phyloP scores from a whole-genome alignment of 1,140 invertebrate species.

The Drosophila pandora region DNA sequence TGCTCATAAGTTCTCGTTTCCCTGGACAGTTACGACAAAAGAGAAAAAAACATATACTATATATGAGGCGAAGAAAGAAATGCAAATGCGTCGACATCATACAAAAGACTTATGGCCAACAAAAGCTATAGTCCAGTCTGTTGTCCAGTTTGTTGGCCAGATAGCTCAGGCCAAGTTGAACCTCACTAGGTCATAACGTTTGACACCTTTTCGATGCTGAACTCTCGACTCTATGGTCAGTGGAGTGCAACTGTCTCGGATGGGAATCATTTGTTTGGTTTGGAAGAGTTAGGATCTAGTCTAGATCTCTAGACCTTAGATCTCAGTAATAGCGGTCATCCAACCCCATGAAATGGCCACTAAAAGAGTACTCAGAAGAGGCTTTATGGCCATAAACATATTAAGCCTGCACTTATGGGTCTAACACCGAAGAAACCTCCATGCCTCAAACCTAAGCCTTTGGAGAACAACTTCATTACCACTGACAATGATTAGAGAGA shows the following conservation, averaged over 20 bases:
- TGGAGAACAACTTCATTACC: conserved; percentile 45
- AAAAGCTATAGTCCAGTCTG: conserved; percentile 32
- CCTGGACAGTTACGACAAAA: conserved; percentile 18
- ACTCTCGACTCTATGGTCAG: background rate
- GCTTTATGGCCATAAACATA: conserved; percentile 42
- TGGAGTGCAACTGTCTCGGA: background rate
- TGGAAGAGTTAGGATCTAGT: too few species aligned
- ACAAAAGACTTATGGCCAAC: conserved; percentile 41
- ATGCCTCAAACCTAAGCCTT: background rate
- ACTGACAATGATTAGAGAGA: conserved; percentile 49
- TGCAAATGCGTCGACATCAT: conserved; percentile 33
- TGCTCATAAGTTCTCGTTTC: conserved; percentile 28
- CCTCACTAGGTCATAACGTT: conserved; percentile 41
- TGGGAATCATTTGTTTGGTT: too few species aligned
- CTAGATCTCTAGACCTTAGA: background rate
- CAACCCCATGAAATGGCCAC: conserved; percentile 8
- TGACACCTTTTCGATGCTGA: conserved; percentile 41
- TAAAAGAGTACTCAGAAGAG: conserved; percentile 33
- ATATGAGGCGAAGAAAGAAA: conserved; percentile 31
- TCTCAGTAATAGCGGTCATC: conserved; percentile 14
- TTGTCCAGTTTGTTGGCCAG: conserved; percentile 24
- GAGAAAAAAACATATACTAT: background rate
- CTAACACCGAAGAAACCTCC: background rate
- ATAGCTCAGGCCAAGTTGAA: background rate
- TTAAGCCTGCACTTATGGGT: conserved; percentile 33